Evolutionary conservation across 2,888 invertebrate species (phyloP).

Genomic region (Chrysolina oricalcia): DNA sequence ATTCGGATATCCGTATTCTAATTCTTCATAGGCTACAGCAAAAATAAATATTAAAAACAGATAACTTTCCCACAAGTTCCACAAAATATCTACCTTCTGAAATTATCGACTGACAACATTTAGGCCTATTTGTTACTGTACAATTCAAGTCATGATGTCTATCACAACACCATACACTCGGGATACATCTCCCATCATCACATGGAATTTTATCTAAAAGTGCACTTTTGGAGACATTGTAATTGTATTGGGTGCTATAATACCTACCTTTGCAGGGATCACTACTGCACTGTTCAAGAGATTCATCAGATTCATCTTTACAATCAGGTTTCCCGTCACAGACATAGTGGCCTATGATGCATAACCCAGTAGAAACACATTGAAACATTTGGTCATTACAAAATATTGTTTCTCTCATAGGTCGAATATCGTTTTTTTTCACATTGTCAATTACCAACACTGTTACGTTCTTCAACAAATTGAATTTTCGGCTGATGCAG

Average conservation of each 20-base stretch:
- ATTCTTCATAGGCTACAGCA: conserved; percentile 66
- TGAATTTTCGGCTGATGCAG: conserved; percentile 67
- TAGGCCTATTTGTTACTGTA: conserved; percentile 69
- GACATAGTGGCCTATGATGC: conserved; percentile 72
- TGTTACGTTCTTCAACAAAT: conserved; percentile 62
- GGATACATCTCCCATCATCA: conserved; percentile 74
- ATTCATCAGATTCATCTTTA: conserved; percentile 73
- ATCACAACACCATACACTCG: conserved; percentile 74
- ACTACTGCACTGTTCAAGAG: conserved; percentile 66
- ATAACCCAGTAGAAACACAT: conserved; percentile 66
- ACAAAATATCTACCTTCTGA: conserved; percentile 65
- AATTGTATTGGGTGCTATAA: conserved; percentile 67
- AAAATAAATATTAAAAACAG: conserved; percentile 28
- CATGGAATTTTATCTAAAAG: conserved; percentile 70
- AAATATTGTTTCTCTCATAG: conserved; percentile 58
- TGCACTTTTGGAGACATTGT: conserved; percentile 59
- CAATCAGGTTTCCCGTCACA: conserved; percentile 75
- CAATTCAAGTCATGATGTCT: conserved; percentile 71
- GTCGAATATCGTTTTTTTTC: conserved; percentile 52
- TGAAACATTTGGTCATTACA: conserved; percentile 68
- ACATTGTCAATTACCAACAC: conserved; percentile 62
- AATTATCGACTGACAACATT: conserved; percentile 69
- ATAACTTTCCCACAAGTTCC: not conserved
- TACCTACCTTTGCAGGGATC: conserved; percentile 71
- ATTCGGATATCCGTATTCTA: conserved; percentile 63